These are phyloP conservation scores for Speoplatyrhinus poulsoni DNA, from an alignment of 2,113 vertebrate species.

Conservation along the genomic window DNA sequence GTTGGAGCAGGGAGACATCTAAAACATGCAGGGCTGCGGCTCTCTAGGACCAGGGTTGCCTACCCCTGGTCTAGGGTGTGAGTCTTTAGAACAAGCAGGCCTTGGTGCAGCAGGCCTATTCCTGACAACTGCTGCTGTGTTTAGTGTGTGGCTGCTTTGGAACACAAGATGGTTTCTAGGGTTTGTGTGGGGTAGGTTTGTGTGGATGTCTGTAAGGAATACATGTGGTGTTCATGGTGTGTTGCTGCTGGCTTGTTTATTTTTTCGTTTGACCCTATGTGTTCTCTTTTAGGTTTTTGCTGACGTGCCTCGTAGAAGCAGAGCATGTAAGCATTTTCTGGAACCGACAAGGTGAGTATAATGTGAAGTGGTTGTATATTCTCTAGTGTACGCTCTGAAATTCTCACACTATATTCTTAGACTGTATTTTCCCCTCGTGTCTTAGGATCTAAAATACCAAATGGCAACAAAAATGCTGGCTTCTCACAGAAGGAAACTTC, in stretches of 20 bases:
- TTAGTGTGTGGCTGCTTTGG: neutral
- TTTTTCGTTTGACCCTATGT: neutral
- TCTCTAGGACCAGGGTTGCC: too few relatives aligned
- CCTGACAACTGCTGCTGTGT: slow-evolving; percentile 3
- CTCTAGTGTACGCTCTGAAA: neutral
- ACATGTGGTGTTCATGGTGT: neutral
- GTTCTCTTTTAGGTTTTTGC: slow-evolving; percentile 37
- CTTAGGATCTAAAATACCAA: slow-evolving; percentile 1
- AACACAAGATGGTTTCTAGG: slow-evolving; percentile 51
- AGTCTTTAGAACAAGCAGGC: neutral
- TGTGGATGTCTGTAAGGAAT: neutral
- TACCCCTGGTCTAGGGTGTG: too few relatives aligned
- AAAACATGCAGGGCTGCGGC: too few relatives aligned
- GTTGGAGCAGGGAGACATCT: too few relatives aligned
- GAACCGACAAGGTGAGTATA: slow-evolving; percentile 37
- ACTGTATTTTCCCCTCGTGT: slow-evolving; percentile 11
- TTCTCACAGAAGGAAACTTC: slow-evolving; percentile 11
- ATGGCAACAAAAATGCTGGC: slow-evolving; percentile 25
- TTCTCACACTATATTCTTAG: too few relatives aligned
- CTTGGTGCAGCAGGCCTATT: slow-evolving; percentile 3
- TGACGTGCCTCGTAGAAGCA: slow-evolving; percentile 50
- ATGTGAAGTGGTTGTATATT: too few relatives aligned
- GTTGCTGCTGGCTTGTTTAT: neutral
- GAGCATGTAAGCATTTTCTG: slow-evolving; percentile 47
- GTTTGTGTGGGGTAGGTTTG: slow-evolving; percentile 58